These are phyloP conservation scores for Colistium nudipinnis DNA, from an alignment of 2,113 vertebrate genomes.

Conservation along the genomic window DNA sequence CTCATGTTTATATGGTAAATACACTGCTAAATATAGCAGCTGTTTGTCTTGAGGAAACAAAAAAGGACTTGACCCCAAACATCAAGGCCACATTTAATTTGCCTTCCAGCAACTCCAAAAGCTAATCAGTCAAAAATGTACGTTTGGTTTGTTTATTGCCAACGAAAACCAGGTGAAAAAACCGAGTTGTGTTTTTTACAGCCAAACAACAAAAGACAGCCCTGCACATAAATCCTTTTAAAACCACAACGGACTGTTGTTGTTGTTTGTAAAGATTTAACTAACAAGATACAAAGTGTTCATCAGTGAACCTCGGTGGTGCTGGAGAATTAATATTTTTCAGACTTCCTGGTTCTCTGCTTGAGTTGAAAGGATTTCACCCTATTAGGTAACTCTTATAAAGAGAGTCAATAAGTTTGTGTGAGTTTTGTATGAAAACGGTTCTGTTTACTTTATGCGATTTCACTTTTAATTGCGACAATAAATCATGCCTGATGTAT, in stretches of 20 bases:
- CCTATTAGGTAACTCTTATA: background rate
- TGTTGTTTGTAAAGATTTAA: background rate
- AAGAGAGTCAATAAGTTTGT: background rate
- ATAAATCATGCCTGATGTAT: slow-evolving; percentile 4
- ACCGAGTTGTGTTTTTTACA: no score
- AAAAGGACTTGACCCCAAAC: background rate
- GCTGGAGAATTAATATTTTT: background rate
- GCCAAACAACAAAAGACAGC: background rate
- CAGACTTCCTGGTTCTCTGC: no score
- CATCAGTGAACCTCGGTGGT: background rate
- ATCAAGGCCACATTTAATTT: background rate
- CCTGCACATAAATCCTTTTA: background rate
- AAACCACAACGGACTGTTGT: background rate
- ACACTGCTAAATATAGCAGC: background rate
- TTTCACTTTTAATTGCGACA: background rate
- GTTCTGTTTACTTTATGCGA: background rate
- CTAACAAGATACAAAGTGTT: background rate
- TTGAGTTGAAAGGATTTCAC: no score
- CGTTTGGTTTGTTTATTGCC: no score
- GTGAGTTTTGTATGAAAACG: background rate
- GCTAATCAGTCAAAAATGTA: no score
- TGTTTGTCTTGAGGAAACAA: background rate
- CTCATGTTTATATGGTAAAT: background rate
- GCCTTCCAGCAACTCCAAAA: background rate
- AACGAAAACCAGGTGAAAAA: no score